Base-by-base conservation (phyloP, 2,113 vertebrate genomes). In the Malurus alboscapulatus region DNA sequence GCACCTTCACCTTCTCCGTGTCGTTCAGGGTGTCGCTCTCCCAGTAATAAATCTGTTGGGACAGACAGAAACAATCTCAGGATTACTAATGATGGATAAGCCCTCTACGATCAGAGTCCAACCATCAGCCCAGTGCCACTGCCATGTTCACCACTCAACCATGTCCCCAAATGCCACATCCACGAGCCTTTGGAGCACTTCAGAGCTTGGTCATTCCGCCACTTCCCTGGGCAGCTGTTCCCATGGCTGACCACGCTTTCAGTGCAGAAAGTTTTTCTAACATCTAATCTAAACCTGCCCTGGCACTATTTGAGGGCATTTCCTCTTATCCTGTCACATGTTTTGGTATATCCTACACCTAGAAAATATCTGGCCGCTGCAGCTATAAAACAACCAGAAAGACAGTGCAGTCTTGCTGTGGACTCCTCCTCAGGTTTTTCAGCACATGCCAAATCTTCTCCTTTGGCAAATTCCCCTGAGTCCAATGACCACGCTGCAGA, bases 21-120 rank as follows among this genome's bases (percentile, higher is more conserved):
- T 98, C 98, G 9, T 99, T 99, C 96, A 97, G 98, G 75, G 90
- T 51, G 47, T 98, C 98, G 1, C 97, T 97, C 97, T 99, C 98
- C 99, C 98, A 99, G 97, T 99, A 99, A 95, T 99, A 98, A 69
- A 99, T 97, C 99, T 99, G 95, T 72, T 5, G 68, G 29, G 54
- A 67, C 36, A 68, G 61, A 0, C 7, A 58, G 11, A 45, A 1
- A 14, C 74, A 6, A 48, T 9, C 34, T 22, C 17, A 27, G 55
- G 13, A 1, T 62, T 68, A 15, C 26, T 12, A 24, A 42, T 9
- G 17, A 0, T 83, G 40, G 47, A 55, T 42, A 48, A 75, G 47
- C 14, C 14, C 20, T 15, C 54, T 8, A 6, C 19, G 48, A 14
- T 36, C 55, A 1, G 14, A 76, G 12, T 10, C 5, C 21, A 16